phyloP scores from a whole-genome alignment of 2,113 vertebrate species.

The Enhydra lutris region DNA sequence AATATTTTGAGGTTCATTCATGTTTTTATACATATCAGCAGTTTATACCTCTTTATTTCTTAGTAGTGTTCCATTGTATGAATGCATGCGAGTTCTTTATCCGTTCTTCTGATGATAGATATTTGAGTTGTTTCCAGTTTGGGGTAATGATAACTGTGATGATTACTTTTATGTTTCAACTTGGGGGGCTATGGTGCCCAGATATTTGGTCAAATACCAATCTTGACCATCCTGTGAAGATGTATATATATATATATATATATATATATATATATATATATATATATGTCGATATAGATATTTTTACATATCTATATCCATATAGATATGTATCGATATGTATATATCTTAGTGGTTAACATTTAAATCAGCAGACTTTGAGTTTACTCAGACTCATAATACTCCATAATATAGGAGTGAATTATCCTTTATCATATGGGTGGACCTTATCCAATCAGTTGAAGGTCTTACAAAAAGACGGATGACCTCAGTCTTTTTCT shows the following conservation, averaged over 20 bases:
- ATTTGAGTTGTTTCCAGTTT: neutral
- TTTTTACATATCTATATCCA: too few relatives aligned
- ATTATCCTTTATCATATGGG: neutral
- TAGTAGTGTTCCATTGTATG: neutral
- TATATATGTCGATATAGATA: too few relatives aligned
- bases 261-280: too few relatives aligned
- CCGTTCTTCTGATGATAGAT: neutral
- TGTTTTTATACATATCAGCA: neutral
- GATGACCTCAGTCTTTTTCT: neutral
- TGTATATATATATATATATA: neutral
- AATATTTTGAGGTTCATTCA: neutral
- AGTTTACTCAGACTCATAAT: neutral
- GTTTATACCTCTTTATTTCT: neutral
- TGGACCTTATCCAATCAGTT: neutral
- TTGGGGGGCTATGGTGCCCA: neutral
- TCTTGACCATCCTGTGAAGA: neutral
- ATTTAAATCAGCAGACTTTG: neutral
- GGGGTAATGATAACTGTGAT: neutral
- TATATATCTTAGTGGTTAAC: neutral
- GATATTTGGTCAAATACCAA: neutral
- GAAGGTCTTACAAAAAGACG: neutral
- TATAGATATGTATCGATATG: too few relatives aligned
- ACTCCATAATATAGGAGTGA: neutral
- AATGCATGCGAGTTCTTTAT: neutral
- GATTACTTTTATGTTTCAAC: neutral